Evolutionary conservation across 2,113 vertebrate genomes (phyloP), one percentile per base, ranked within the genome.

Genomic region (Papio anubis): DNA sequence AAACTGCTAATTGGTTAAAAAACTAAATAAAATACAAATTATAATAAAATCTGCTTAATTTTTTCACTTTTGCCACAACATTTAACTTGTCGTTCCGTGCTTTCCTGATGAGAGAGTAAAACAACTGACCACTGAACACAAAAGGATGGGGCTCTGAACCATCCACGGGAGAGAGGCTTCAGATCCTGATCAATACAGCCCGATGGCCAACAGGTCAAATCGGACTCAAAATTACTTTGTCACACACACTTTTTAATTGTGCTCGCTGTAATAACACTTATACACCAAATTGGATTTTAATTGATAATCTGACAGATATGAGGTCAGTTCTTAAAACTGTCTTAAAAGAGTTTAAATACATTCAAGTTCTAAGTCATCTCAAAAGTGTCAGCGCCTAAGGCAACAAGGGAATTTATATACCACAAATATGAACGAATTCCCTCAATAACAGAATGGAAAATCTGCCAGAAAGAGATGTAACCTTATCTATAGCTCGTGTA

Each of bases 391-490:
- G 61, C 2, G 12, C 88, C 93, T 48, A 88, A 93, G 86, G 90
- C 93, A 86, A 94, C 40, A 61, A 98, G 50, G 91, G 90, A 85
- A 92, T 97, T 32, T 35, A 17, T 3, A 16, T 84, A 94, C 73
- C 52, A 96, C 90, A 97, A 98, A 98, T 94, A 98, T 80, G 94
- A 97, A 98, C 98, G 87, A 98, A 96, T 97, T 98, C 96, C 97
- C 98, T 97, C 96, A 97, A 96, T 97, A 96, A 98, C 61, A 68
- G n/a, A 87, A 97, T 96, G 96, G 97, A 97, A 98, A 98, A 97
- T 97, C 90, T 97, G 97, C 98, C 98, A 98, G 98, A 80, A 97
- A 98, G 97, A 98, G 94, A 90, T 98, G 78, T 96, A 98, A 98
- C 96, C 96, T 97, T 98, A 97, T 98, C 98, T 98, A 79, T 94